Percentiles rank a stretch among this genome's conserved stretches.
These are phyloP conservation scores for Wasmannia auropunctata DNA, from an alignment of 1,140 invertebrate species.

Conservation along the genomic window DNA sequence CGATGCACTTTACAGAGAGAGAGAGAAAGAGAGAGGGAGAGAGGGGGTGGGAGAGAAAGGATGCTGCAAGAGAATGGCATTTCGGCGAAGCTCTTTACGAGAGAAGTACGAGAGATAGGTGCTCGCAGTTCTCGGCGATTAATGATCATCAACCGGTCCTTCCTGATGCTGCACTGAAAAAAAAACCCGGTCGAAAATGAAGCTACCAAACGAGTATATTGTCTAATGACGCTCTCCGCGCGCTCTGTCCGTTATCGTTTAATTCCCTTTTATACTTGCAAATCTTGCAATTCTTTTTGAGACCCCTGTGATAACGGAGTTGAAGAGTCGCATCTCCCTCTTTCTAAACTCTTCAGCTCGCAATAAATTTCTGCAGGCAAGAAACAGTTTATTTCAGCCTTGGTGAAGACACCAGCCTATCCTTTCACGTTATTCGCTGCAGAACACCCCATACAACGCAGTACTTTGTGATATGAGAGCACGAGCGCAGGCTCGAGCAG, in stretches of 20 bases:
- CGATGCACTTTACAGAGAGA: slow-evolving; percentile 62
- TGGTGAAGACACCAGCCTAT: not conserved
- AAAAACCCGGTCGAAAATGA: slow-evolving; percentile 15
- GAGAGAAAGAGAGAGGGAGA: slow-evolving; percentile 24
- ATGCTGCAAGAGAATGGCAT: not conserved
- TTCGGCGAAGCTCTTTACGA: slow-evolving; percentile 56
- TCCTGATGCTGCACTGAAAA: slow-evolving; percentile 40
- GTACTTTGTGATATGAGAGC: slow-evolving; percentile 11
- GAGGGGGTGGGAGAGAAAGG: no score
- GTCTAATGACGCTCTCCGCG: not conserved
- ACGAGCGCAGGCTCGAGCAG: not conserved
- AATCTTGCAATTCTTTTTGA: not conserved
- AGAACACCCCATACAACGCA: not conserved
- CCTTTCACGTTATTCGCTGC: not conserved
- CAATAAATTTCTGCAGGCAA: not conserved
- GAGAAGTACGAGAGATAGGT: slow-evolving; percentile 57
- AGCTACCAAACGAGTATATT: not conserved
- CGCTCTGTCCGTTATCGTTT: not conserved
- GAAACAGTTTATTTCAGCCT: not conserved
- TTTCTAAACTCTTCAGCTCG: not conserved
- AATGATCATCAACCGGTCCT: slow-evolving; percentile 53
- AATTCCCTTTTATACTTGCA: not conserved
- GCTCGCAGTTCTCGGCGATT: slow-evolving; percentile 60
- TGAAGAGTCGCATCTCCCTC: not conserved
- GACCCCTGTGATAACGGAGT: not conserved